phyloP scores from a whole-genome alignment of 2,888 invertebrate genomes.

The Thymelicus sylvestris region DNA sequence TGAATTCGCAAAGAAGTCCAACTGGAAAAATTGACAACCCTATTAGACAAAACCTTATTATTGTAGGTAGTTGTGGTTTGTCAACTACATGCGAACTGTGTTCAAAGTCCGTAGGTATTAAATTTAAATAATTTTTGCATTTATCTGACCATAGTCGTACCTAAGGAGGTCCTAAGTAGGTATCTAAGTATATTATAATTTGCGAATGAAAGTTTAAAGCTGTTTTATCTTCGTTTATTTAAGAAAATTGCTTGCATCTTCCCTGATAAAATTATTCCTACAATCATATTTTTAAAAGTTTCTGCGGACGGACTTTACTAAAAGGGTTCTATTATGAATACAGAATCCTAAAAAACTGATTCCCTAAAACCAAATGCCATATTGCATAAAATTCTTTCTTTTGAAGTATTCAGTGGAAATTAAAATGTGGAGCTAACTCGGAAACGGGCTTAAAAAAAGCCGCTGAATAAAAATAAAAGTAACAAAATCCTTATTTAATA shows the following conservation, averaged over 20 bases:
- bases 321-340: too few species aligned
- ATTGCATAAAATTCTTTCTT: too few species aligned
- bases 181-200: background rate
- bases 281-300: too few species aligned
- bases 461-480: background rate
- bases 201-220: constrained; percentile 6
- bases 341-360: too few species aligned
- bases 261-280: background rate
- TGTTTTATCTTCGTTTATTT: background rate
- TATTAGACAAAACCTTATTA: constrained; percentile 51
- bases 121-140: constrained; percentile 36
- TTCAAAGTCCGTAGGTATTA: constrained; percentile 2
- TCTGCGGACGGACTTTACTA: too few species aligned
- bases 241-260: background rate
- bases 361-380: too few species aligned
- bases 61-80: constrained; percentile 51
- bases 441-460: too few species aligned
- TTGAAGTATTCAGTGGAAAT: too few species aligned
- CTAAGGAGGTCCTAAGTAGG: background rate
- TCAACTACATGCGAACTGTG: constrained; percentile 36
- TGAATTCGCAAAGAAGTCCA: background rate
- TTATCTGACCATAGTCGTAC: constrained; percentile 15
- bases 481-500: background rate
- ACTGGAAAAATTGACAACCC: constrained; percentile 31
- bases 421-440: too few species aligned